Evolutionary conservation across 2,888 invertebrate genomes (phyloP).

Genomic region (Amiota communis): DNA sequence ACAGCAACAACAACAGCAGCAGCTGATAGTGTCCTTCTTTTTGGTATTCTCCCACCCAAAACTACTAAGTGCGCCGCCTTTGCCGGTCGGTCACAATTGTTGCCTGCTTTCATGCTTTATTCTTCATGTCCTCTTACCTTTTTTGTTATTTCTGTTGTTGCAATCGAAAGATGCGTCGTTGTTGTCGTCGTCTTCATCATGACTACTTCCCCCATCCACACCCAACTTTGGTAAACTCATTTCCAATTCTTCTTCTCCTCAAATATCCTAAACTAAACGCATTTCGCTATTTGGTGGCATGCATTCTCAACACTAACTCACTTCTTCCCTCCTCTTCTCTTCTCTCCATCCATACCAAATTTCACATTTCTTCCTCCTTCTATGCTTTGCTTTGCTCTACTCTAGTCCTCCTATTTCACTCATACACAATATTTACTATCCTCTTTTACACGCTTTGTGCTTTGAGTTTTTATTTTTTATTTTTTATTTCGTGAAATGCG

Average conservation of each 20-base stretch:
- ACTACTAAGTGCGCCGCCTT: conserved; percentile 3
- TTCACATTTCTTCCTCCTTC: conserved; percentile 32
- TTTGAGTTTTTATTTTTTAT: neutral
- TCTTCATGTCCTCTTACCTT: neutral
- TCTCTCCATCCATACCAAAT: neutral
- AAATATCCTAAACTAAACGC: conserved; percentile 63
- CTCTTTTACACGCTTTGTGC: conserved; percentile 10
- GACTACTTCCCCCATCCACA: no score
- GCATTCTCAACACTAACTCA: conserved; percentile 35
- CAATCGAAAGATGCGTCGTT: conserved; percentile 65
- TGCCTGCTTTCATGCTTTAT: neutral
- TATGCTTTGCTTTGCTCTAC: conserved; percentile 48
- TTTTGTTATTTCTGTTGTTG: conserved; percentile 48
- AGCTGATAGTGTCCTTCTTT: conserved; percentile 20
- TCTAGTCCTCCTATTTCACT: conserved; percentile 37
- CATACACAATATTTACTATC: conserved; percentile 16
- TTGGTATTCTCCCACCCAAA: no score
- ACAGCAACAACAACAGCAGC: conserved; percentile 39
- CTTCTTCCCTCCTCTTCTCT: neutral
- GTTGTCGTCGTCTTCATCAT: conserved; percentile 13
- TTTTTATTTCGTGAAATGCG: neutral
- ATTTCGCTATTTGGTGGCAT: conserved; percentile 43
- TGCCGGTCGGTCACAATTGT: neutral
- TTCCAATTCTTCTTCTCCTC: conserved; percentile 12
- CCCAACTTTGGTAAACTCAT: conserved; percentile 34